phyloP scores from a whole-genome alignment of 2,113 vertebrate genomes.

The Chionodraco myersi region DNA sequence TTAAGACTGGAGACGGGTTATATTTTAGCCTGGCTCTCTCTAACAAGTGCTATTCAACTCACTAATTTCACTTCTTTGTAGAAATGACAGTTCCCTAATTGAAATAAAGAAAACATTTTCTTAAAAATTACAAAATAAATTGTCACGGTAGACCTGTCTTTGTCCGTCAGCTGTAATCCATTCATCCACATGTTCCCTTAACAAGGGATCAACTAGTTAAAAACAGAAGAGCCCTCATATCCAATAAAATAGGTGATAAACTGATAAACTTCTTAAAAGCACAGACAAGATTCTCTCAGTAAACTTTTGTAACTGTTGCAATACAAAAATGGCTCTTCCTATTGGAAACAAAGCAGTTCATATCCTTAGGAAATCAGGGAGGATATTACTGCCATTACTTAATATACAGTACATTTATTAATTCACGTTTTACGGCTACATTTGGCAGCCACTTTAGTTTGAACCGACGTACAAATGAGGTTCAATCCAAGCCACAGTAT shows the following conservation, averaged over 20 bases:
- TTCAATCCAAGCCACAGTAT: constrained; percentile 25
- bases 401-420: constrained; percentile 26
- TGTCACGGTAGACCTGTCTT: too few species aligned
- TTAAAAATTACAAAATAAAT: too few species aligned
- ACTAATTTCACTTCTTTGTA: too few species aligned
- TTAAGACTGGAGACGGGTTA: too few species aligned
- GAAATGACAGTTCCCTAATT: too few species aligned
- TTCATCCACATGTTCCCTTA: background rate
- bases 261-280: background rate
- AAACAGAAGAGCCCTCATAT: background rate
- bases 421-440: constrained; percentile 28
- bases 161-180: background rate
- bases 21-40: too few species aligned
- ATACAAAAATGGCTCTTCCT: background rate
- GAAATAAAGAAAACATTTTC: too few species aligned
- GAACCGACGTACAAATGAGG: constrained; percentile 13
- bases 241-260: background rate
- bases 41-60: too few species aligned
- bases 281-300: background rate
- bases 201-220: background rate
- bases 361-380: constrained; percentile 35
- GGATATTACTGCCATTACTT: constrained; percentile 22
- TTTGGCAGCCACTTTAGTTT: constrained; percentile 13
- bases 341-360: constrained; percentile 7
- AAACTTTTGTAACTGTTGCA: background rate